Percentiles rank a stretch among this genome's conserved stretches.
Evolutionary conservation across 1,140 invertebrate genomes (phyloP).

Genomic region (Bombus confusus): DNA sequence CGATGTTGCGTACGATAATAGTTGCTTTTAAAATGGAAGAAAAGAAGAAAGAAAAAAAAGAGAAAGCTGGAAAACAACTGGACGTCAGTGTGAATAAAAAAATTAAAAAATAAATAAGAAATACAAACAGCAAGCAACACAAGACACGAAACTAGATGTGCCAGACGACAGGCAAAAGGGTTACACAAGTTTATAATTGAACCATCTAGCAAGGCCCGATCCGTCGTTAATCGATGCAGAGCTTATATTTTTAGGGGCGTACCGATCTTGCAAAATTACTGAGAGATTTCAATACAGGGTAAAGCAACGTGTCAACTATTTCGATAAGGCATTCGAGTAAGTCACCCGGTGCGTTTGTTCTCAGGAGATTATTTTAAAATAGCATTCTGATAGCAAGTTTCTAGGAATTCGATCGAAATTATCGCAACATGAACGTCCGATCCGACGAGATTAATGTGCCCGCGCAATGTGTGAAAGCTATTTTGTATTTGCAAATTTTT

Average conservation of each 20-base stretch:
- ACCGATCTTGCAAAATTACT: constrained; percentile 11
- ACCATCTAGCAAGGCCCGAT: constrained; percentile 23
- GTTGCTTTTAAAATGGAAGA: constrained; percentile 9
- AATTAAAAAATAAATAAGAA: constrained; percentile 34
- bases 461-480: constrained; percentile 23
- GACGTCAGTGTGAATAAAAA: constrained; percentile 63
- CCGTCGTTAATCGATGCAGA: constrained; percentile 3
- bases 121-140: constrained; percentile 76
- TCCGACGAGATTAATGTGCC: constrained; percentile 3
- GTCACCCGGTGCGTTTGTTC: neutral
- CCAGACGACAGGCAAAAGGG: constrained; percentile 78
- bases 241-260: neutral
- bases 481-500: constrained; percentile 24
- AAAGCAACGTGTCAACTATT: neutral
- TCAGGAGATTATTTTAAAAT: constrained; percentile 8
- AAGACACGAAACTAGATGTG: constrained; percentile 82
- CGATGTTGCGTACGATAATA: neutral
- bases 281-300: neutral
- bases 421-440: neutral
- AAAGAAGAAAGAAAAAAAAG: neutral
- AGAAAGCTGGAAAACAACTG: neutral
- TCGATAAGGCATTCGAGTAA: constrained; percentile 20
- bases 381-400: constrained; percentile 11
- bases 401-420: constrained; percentile 19
- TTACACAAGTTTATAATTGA: constrained; percentile 58